phyloP scores from a whole-genome alignment of 92 coral and sea anemone species.

The Porites divaricata region DNA sequence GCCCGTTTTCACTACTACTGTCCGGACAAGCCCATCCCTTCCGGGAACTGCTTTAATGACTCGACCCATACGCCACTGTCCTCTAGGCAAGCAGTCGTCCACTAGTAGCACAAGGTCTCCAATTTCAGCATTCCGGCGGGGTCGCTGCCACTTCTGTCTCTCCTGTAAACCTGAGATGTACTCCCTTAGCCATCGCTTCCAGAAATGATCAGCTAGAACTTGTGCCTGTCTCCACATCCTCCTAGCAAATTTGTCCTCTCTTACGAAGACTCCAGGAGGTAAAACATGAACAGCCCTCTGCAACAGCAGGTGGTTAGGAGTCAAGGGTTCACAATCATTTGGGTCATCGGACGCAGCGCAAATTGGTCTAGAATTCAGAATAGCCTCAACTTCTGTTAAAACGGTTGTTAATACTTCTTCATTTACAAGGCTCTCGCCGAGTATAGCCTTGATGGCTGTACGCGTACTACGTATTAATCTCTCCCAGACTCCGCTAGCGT shows the following conservation, averaged over 20 bases:
- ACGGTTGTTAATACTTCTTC: slow-evolving; percentile 51
- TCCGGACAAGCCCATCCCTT: slow-evolving; percentile 43
- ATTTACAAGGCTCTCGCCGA: slow-evolving; percentile 15
- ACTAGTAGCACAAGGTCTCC: slow-evolving; percentile 55
- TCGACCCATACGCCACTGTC: slow-evolving; percentile 49
- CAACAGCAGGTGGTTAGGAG: slow-evolving; percentile 66
- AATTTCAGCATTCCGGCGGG: slow-evolving; percentile 42
- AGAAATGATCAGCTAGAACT: slow-evolving; percentile 52
- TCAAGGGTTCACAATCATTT: slow-evolving; percentile 49
- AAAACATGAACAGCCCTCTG: slow-evolving; percentile 36
- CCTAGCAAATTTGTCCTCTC: slow-evolving; percentile 38
- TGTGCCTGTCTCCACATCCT: slow-evolving; percentile 64
- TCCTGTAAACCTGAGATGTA: slow-evolving; percentile 63
- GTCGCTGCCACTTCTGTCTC: slow-evolving; percentile 55
- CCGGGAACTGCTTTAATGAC: slow-evolving; percentile 24
- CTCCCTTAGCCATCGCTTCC: slow-evolving; percentile 65
- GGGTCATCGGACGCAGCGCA: slow-evolving; percentile 65
- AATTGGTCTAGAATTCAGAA: slow-evolving; percentile 55
- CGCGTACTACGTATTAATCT: background rate
- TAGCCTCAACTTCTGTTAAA: slow-evolving; percentile 48
- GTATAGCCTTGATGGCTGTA: background rate
- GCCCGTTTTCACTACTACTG: slow-evolving; percentile 49
- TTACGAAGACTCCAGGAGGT: slow-evolving; percentile 53
- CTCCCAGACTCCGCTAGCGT: slow-evolving; percentile 50
- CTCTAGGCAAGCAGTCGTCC: slow-evolving; percentile 30